Evolutionary conservation across 2,888 invertebrate species (phyloP).

Genomic region (Drosophila rellima): DNA sequence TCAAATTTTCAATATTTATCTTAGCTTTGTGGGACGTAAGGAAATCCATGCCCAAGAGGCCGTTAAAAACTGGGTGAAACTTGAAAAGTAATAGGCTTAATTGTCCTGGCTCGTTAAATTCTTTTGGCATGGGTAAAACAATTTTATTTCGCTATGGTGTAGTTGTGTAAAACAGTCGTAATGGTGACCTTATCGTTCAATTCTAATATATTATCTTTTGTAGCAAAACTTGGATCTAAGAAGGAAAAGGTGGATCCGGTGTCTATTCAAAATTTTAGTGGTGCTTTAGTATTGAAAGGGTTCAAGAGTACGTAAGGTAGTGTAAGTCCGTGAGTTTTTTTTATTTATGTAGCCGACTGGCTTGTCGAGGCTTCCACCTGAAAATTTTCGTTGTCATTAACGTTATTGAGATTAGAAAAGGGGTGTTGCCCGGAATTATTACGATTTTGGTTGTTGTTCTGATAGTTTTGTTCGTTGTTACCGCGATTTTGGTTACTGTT

Average conservation of each 20-base stretch:
- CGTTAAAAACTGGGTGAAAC: conserved; percentile 7
- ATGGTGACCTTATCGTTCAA: neutral
- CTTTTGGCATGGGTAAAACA: neutral
- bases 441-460: no score
- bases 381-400: no score
- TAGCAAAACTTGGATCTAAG: neutral
- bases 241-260: neutral
- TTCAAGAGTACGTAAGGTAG: neutral
- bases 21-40: neutral
- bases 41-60: conserved; percentile 11
- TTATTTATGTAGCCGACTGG: conserved; percentile 7
- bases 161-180: neutral
- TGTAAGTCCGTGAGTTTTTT: neutral
- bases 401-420: no score
- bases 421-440: no score
- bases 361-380: neutral
- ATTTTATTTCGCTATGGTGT: neutral
- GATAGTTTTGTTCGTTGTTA: no score
- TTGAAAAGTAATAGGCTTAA: conserved; percentile 1
- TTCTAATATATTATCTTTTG: neutral
- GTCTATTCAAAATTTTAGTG: neutral
- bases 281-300: neutral
- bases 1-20: neutral
- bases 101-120: neutral
- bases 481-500: no score